Percentiles rank a stretch among this genome's conserved stretches.
These are phyloP conservation scores for Leucophora obtusa DNA, from an alignment of 2,888 invertebrate genomes.

Conservation along the genomic window DNA sequence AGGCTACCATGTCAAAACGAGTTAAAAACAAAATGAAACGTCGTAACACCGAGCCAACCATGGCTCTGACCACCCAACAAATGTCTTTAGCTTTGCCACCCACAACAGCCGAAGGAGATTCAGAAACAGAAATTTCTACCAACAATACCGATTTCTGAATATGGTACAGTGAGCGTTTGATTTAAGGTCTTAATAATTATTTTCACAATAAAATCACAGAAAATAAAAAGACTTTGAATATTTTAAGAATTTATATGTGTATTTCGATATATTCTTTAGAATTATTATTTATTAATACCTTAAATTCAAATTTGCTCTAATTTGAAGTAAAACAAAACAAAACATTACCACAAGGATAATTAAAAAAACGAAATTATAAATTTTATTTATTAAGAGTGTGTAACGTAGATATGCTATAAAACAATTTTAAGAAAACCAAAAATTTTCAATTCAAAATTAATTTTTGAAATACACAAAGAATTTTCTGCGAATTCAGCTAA, in stretches of 20 bases:
- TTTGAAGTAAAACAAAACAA: conserved; percentile 29
- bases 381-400: conserved; percentile 4
- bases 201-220: conserved; percentile 30
- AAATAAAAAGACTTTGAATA: conserved; percentile 28
- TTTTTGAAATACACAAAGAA: neutral
- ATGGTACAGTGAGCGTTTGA: conserved; percentile 86
- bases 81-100: conserved; percentile 76
- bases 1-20: conserved; percentile 99
- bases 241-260: conserved; percentile 14
- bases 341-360: neutral
- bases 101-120: conserved; percentile 72
- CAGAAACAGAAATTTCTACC: conserved; percentile 75
- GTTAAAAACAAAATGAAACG: conserved; percentile 97
- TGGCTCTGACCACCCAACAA: conserved; percentile 80
- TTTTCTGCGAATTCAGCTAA: too few species aligned
- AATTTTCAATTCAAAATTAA: neutral
- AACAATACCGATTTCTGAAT: conserved; percentile 83
- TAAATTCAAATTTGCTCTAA: conserved; percentile 57
- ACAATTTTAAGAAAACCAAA: conserved; percentile 16
- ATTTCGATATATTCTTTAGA: conserved; percentile 17
- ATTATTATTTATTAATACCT: conserved; percentile 43
- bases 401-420: conserved; percentile 8
- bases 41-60: conserved; percentile 93
- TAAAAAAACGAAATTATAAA: conserved; percentile 15
- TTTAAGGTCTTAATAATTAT: conserved; percentile 80